Evolutionary conservation across 2,888 invertebrate species (phyloP).

Genomic region (Cephus spinipes): DNA sequence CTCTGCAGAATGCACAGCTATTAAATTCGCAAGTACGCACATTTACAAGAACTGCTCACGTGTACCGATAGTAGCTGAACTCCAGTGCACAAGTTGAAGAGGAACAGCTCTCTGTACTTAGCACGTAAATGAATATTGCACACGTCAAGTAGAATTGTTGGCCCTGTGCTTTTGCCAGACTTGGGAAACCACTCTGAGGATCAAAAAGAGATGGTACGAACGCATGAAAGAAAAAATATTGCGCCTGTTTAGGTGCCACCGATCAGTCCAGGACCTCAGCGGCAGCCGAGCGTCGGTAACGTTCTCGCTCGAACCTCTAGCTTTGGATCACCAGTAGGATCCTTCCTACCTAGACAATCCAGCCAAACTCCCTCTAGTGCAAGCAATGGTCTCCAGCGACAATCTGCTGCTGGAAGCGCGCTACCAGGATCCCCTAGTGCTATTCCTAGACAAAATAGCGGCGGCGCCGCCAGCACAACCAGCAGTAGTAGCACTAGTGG

Average conservation of each 20-base stretch:
- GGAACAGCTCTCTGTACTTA: neutral
- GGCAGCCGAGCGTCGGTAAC: conserved; percentile 73
- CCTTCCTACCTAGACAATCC: conserved; percentile 49
- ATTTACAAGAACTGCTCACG: neutral
- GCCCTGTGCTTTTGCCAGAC: neutral
- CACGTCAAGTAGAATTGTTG: neutral
- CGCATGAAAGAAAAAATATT: neutral
- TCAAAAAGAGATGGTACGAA: neutral
- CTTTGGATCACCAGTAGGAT: conserved; percentile 68
- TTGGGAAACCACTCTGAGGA: neutral
- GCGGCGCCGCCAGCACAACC: conserved; percentile 34
- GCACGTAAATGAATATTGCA: neutral
- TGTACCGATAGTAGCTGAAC: neutral
- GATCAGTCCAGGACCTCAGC: conserved; percentile 69
- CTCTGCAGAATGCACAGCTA: neutral
- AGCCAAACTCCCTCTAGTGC: conserved; percentile 28
- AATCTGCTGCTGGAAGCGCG: conserved; percentile 1
- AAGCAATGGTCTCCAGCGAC: conserved; percentile 30
- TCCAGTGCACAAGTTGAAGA: neutral
- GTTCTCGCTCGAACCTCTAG: conserved; percentile 75
- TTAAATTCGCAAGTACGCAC: neutral
- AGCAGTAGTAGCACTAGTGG: conserved; percentile 43
- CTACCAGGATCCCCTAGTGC: neutral
- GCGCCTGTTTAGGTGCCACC: conserved; percentile 66
- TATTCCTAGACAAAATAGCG: conserved; percentile 42